Conservation (phyloP, 1,140 invertebrate species). For the Camponotus floridanus region DNA sequence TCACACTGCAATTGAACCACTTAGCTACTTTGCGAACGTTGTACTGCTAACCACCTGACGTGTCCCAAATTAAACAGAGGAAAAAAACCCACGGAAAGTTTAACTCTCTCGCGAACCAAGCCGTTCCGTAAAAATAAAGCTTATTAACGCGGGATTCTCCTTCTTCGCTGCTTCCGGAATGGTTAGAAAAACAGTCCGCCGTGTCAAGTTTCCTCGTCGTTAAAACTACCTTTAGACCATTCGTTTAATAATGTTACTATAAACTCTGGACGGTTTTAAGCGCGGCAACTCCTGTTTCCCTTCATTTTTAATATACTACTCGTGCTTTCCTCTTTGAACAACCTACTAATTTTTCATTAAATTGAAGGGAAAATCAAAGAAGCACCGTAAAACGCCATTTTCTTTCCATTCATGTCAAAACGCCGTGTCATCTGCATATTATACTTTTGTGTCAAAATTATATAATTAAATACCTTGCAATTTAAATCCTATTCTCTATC, state of each 20-base stretch:
- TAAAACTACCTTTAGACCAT: constrained; percentile 39
- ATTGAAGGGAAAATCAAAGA: background rate
- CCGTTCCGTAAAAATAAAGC: constrained; percentile 59
- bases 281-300: background rate
- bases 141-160: constrained; percentile 45
- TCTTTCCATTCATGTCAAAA: too few relatives aligned
- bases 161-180: background rate
- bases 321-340: background rate
- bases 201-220: constrained; percentile 33
- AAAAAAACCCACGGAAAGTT: constrained; percentile 48
- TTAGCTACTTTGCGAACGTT: constrained; percentile 63
- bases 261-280: constrained; percentile 8
- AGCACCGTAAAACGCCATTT: background rate
- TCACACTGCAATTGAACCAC: constrained; percentile 57
- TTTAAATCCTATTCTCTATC: background rate
- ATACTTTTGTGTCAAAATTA: background rate
- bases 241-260: constrained; percentile 55
- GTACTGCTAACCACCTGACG: constrained; percentile 59
- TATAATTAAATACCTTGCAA: background rate
- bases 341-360: too few relatives aligned
- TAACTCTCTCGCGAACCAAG: constrained; percentile 12
- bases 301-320: background rate
- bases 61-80: constrained; percentile 60
- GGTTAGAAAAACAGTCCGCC: constrained; percentile 53
- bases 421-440: too few relatives aligned